Evolutionary conservation across 2,113 vertebrate genomes (phyloP).

Genomic region (Bombycilla garrulus): DNA sequence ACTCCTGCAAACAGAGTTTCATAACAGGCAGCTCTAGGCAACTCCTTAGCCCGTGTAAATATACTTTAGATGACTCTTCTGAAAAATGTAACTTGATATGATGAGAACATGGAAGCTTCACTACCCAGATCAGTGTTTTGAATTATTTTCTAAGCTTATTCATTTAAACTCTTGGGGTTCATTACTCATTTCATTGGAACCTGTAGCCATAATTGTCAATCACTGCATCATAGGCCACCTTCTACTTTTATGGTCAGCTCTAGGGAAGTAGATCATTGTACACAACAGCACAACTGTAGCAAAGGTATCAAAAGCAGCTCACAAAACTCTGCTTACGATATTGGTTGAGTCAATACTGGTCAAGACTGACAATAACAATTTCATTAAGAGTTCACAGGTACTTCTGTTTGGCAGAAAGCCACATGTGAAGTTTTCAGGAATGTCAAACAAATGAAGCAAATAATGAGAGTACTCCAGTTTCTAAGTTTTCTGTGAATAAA

Average conservation of each 20-base stretch:
- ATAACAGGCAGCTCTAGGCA: background rate
- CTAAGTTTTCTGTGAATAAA: background rate
- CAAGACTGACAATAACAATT: background rate
- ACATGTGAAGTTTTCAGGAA: background rate
- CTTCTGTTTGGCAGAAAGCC: background rate
- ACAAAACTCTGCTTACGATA: background rate
- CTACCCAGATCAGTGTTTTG: background rate
- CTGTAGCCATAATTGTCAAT: background rate
- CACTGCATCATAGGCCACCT: background rate
- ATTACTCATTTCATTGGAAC: background rate
- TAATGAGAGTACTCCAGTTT: background rate
- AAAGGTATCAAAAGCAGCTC: background rate
- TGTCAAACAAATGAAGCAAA: background rate
- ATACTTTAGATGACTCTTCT: background rate
- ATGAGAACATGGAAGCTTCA: background rate
- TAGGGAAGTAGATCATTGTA: background rate
- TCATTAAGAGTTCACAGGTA: background rate
- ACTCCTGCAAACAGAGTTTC: background rate
- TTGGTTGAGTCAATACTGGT: background rate
- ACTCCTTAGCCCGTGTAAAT: background rate
- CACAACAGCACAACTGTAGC: background rate
- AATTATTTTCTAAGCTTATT: background rate
- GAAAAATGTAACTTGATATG: background rate
- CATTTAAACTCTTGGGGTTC: background rate
- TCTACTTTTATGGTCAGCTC: background rate